Evolutionary conservation across 2,113 vertebrate genomes (phyloP), one percentile per base, ranked within the genome.

Genomic region (Chlorodrepanis virens): DNA sequence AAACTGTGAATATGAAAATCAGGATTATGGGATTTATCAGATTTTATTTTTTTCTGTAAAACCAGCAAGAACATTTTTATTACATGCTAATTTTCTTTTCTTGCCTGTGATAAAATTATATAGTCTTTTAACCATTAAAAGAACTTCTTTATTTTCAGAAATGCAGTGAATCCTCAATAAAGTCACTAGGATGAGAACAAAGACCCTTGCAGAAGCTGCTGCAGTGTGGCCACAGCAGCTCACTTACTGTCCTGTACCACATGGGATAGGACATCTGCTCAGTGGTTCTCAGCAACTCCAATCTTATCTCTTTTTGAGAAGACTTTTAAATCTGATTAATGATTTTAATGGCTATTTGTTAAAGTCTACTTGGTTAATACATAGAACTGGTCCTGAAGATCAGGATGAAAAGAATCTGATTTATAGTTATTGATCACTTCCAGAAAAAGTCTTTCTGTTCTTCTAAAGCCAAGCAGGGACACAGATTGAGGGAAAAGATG

Each of bases 11-110:
- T 71, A 50, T 60, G 76, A 92, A 90, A 89, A 63, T 93, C 54
- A 83, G 22, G 75, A 90, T 93, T 88, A 92, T 90, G 39, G 25
- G 52, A 59, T 83, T 89, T 92, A 89, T 77, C 80, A 54, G 45
- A 54, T 79, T 88, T 87, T 87, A 20, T 14, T 64, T 64, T 94
- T 89, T 93, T 77, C 71, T 67, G 29, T 90, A 93, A 83, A 86
- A 69, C 12, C 4, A 5, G 16, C 5, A 35, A 82, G 65, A 89
- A 52, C 50, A 17, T 81, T 95, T 96, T 91, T 67, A 91, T 89
- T 79, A 24, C 19, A 19, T 42, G 37, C 29, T 86, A 18, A 13
- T 78, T 87, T 64, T 88, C 49, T 92, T 94, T 91, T 77, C 50
- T 82, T 63, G 22, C 47, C 57, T 84, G 40, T 75, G 53, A 82